These are phyloP conservation scores for Cynodonichthys magdalenae DNA, from an alignment of 2,797 vertebrate species.

Conservation along the genomic window DNA sequence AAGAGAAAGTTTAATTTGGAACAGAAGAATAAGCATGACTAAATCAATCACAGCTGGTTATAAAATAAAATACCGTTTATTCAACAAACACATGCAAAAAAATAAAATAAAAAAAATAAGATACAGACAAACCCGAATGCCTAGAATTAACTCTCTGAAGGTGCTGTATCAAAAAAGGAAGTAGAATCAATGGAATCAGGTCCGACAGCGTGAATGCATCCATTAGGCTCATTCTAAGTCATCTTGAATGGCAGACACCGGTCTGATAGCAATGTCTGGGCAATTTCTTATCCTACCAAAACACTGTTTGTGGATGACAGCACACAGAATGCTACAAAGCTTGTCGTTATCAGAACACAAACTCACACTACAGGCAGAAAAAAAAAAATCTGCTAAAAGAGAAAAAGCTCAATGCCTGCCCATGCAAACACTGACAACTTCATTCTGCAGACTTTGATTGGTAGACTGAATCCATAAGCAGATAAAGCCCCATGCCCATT, in stretches of 20 bases:
- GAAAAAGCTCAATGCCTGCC: conserved; percentile 16
- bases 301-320: conserved; percentile 47
- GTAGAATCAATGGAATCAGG: conserved; percentile 47
- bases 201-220: conserved; percentile 50
- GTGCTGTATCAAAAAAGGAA: conserved; percentile 33
- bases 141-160: conserved; percentile 55
- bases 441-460: conserved; percentile 28
- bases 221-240: conserved; percentile 59
- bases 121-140: conserved; percentile 52
- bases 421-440: conserved; percentile 19
- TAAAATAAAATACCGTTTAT: conserved; percentile 17
- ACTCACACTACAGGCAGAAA: conserved; percentile 48
- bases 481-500: conserved; percentile 2
- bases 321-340: conserved; percentile 53
- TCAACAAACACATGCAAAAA: background rate
- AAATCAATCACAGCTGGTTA: conserved; percentile 22
- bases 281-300: conserved; percentile 54
- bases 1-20: conserved; percentile 29
- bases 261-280: conserved; percentile 56
- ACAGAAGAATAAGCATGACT: conserved; percentile 35
- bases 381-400: conserved; percentile 23
- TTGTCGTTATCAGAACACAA: conserved; percentile 62
- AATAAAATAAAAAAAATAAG: conserved; percentile 48
- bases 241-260: conserved; percentile 55
- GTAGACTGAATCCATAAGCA: conserved; percentile 23